A percentile compares a stretch with the other conserved stretches of the same genome.
Evolutionary conservation across 2,113 vertebrate genomes (phyloP).

Genomic region (Catharus minimus): DNA sequence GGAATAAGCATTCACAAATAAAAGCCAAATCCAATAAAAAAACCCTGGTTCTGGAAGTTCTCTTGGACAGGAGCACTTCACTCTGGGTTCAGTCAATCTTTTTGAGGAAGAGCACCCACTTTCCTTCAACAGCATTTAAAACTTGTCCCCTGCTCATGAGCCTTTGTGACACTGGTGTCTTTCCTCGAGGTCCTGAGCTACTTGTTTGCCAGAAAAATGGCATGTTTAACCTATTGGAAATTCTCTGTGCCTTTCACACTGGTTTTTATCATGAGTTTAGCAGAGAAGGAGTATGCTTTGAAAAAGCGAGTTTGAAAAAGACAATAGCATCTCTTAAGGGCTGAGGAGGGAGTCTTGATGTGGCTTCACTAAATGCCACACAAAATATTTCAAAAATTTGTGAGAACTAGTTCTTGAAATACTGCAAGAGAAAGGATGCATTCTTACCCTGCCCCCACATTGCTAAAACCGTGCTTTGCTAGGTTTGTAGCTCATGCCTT

Average conservation of each 20-base stretch:
- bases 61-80: background rate
- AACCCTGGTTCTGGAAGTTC: background rate
- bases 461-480: background rate
- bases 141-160: background rate
- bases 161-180: background rate
- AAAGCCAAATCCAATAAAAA: background rate
- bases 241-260: background rate
- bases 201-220: background rate
- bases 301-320: background rate
- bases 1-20: background rate
- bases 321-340: conserved; percentile 37
- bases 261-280: background rate
- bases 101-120: background rate
- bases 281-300: background rate
- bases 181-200: background rate
- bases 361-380: conserved; percentile 1
- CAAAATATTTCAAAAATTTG: conserved; percentile 50
- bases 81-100: background rate
- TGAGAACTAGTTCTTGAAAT: conserved; percentile 22
- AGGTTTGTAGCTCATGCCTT: background rate
- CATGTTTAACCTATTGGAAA: background rate
- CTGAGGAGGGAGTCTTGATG: conserved; percentile 2
- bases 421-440: conserved; percentile 24
- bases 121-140: background rate
- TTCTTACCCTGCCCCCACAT: conserved; percentile 41